These are phyloP conservation scores for Dendronephthya gigantea DNA, from an alignment of 64 coral and sea anemone species.

Conservation along the genomic window DNA sequence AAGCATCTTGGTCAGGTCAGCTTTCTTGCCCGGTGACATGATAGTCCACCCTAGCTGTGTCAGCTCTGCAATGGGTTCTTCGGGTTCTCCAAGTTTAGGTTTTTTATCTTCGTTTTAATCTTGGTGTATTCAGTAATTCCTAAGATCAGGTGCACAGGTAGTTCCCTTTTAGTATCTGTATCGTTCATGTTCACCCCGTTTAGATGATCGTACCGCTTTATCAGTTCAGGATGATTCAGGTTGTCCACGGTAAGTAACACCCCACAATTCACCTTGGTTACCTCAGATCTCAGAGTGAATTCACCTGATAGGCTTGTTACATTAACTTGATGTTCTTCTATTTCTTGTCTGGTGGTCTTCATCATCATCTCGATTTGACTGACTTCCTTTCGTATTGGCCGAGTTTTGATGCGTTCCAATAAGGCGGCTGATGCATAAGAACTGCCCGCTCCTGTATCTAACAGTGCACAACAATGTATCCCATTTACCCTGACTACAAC, in stretches of 20 bases:
- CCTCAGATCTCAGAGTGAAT: neutral
- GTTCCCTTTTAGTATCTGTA: neutral
- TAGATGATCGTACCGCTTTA: neutral
- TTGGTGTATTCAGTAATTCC: no score
- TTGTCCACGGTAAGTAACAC: neutral
- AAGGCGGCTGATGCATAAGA: neutral
- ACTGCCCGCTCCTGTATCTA: neutral
- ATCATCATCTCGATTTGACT: neutral
- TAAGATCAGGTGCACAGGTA: no score
- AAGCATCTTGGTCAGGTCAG: neutral
- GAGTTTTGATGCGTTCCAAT: neutral
- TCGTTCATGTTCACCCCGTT: neutral
- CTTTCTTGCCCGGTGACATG: slow-evolving; percentile 29
- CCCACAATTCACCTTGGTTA: neutral
- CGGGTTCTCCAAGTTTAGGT: neutral
- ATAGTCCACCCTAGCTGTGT: slow-evolving; percentile 30
- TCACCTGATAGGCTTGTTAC: neutral
- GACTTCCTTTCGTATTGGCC: neutral
- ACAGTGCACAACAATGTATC: neutral
- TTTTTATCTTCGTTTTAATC: no score
- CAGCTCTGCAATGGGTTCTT: neutral
- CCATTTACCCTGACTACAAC: neutral
- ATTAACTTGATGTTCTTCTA: neutral
- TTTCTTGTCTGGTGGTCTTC: neutral
- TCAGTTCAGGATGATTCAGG: neutral